Percentiles rank a stretch among this genome's conserved stretches.
These are phyloP conservation scores for Cantharis nigra DNA, from an alignment of 2,888 invertebrate species.

Conservation along the genomic window DNA sequence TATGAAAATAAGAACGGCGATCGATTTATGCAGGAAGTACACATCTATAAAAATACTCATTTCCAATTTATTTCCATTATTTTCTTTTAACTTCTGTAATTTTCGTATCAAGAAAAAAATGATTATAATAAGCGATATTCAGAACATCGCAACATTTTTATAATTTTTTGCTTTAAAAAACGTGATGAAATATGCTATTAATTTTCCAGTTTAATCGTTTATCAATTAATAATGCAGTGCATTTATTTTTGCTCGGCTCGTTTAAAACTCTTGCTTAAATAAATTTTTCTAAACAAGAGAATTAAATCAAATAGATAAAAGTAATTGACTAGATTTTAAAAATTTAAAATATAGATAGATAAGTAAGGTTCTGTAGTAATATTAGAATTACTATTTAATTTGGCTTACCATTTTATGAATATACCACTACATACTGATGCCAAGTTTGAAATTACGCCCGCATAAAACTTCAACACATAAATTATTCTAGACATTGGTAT, in stretches of 20 bases:
- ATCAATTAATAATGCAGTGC: too few relatives aligned
- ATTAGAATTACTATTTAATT: background rate
- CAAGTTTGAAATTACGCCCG: background rate
- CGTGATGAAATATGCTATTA: too few relatives aligned
- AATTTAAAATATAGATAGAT: background rate
- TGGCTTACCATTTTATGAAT: background rate
- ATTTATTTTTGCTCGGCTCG: too few relatives aligned
- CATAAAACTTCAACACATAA: slow-evolving; percentile 16
- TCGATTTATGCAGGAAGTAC: background rate
- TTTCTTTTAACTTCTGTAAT: too few relatives aligned
- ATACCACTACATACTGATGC: background rate
- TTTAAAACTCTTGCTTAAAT: too few relatives aligned
- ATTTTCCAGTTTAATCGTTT: too few relatives aligned
- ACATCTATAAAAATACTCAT: background rate
- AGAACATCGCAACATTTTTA: too few relatives aligned
- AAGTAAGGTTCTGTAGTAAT: background rate
- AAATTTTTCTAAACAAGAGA: too few relatives aligned
- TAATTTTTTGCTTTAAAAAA: too few relatives aligned
- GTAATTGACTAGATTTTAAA: background rate
- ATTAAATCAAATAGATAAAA: background rate
- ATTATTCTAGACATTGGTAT: slow-evolving; percentile 18
- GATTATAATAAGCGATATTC: too few relatives aligned
- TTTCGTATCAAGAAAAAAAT: background rate
- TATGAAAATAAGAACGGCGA: background rate
- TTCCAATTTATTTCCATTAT: background rate